Evolutionary conservation across 2,113 vertebrate genomes (phyloP), one percentile per base, ranked within the genome.

Genomic region (Labeo rohita): DNA sequence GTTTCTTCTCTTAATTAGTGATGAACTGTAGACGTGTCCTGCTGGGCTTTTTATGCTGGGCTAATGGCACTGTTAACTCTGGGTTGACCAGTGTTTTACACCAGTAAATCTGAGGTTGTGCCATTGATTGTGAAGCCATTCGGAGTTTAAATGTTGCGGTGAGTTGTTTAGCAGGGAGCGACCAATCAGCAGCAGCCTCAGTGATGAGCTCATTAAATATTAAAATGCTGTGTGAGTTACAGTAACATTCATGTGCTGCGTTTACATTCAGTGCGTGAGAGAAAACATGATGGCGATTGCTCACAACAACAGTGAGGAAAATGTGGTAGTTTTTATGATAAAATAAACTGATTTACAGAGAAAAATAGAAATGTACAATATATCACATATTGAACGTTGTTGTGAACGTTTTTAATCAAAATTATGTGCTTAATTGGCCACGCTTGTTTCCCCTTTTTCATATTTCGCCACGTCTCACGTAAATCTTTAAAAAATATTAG

Each of bases 161-260:
- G 16, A 56, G 54, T 18, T 21, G 56, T 68, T 15, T 63, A 63
- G 65, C 65, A 68, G 28, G 2, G 34, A 28, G 6, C 12, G 28
- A 34, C 65, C 65, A 68, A 68, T 68, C 65, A 66, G 12, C 65
- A 16, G 65, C 65, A 15, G 28, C 28, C 65, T 68, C 65, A 68
- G 12, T 68, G 28, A 68, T 36, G 65, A 36, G 12, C 65, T 68
- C 65, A 68, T 68, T 68, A 68, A 68, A 68, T 68, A 68, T 68
- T 68, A 28, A 68, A 36, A 11, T 10, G 56, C 56, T 59, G 7
- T 59, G 18, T 16, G 52, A 54, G 52, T 54, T 16, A 16, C 5
- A 2, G 21, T 23, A 23, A 23, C n/a, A 8, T n/a, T 61, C 8
- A 61, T 61, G 21, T 61, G 50, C 50, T 52, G 15, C 6, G 52